Conservation (phyloP, 2,888 invertebrate genomes). For the Lymantria monacha region DNA sequence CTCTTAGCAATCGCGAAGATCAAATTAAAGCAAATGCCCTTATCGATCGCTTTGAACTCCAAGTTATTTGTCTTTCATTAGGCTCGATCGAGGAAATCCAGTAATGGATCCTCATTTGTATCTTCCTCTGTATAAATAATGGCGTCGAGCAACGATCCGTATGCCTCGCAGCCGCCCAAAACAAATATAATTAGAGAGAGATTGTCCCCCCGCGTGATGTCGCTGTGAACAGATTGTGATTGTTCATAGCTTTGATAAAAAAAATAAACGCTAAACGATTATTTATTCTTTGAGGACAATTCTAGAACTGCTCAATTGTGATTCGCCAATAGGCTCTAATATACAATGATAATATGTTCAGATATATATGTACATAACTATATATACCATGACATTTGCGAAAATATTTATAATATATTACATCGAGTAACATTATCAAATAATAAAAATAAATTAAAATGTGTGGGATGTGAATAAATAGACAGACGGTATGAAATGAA, state of each 20-base stretch:
- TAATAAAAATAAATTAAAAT: too few species aligned
- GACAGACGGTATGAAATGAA: too few species aligned
- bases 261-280: background rate
- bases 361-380: too few species aligned
- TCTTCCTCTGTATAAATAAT: constrained; percentile 70
- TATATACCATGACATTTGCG: too few species aligned
- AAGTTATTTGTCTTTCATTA: constrained; percentile 75
- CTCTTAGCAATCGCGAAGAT: constrained; percentile 43
- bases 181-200: constrained; percentile 66
- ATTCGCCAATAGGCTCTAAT: too few species aligned
- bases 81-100: constrained; percentile 69
- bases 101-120: constrained; percentile 75
- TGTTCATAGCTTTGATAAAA: constrained; percentile 1
- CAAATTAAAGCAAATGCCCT: constrained; percentile 61
- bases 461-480: too few species aligned
- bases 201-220: constrained; percentile 41
- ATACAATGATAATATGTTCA: too few species aligned
- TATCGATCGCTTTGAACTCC: constrained; percentile 66
- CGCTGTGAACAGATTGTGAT: constrained; percentile 13
- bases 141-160: constrained; percentile 51
- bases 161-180: constrained; percentile 49
- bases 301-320: too few species aligned
- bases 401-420: too few species aligned
- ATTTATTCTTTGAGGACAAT: too few species aligned
- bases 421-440: too few species aligned